Conservation (phyloP, 2,797 vertebrate genomes). For the Cyprinella venusta region DNA sequence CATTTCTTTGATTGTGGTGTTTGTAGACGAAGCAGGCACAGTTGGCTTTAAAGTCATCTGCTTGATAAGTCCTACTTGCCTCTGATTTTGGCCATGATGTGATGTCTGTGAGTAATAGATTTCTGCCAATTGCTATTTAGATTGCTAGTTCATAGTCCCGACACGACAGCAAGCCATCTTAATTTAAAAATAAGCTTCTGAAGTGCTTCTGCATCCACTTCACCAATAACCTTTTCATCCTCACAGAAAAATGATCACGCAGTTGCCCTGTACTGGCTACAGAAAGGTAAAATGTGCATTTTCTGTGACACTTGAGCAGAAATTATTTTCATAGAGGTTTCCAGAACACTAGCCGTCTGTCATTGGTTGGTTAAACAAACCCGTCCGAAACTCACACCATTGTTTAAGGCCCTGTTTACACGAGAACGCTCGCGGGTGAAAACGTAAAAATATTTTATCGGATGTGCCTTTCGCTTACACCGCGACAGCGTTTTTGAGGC, state of each 20-base stretch:
- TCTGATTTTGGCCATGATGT: background rate
- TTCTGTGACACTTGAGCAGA: background rate
- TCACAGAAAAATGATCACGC: background rate
- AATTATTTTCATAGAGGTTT: background rate
- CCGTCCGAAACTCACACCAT: too few relatives aligned
- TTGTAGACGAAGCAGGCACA: background rate
- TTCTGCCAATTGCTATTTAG: constrained; percentile 24
- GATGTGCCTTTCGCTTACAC: too few relatives aligned
- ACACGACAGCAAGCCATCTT: background rate
- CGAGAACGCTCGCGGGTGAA: too few relatives aligned
- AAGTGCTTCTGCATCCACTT: constrained; percentile 21
- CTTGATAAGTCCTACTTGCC: constrained; percentile 1
- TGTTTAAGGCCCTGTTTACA: too few relatives aligned
- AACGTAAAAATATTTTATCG: too few relatives aligned
- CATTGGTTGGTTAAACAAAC: background rate
- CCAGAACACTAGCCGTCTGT: background rate
- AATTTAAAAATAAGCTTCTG: background rate
- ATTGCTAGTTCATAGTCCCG: constrained; percentile 8
- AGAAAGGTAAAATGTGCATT: background rate
- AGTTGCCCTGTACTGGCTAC: background rate
- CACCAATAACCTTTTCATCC: background rate
- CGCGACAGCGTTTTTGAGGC: too few relatives aligned
- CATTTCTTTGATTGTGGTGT: constrained; percentile 30
- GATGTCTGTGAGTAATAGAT: constrained; percentile 12
- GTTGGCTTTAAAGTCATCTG: background rate